These are phyloP conservation scores for Drosophila mojavensis DNA, from an alignment of 1,140 invertebrate species.

Conservation along the genomic window DNA sequence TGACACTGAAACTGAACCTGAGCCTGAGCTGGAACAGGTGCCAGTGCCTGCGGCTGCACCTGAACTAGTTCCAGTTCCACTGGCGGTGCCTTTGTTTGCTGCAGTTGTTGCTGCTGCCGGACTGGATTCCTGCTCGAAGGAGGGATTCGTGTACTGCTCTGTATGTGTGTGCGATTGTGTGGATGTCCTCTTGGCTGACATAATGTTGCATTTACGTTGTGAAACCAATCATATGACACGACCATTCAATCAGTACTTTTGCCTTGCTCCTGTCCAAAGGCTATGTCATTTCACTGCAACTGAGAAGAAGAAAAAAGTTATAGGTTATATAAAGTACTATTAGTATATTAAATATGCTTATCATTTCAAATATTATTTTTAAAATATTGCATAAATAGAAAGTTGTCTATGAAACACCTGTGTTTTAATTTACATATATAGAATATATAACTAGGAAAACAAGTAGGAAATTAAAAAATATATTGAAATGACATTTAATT, in stretches of 20 bases:
- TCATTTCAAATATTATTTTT: no score
- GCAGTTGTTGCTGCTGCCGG: constrained; percentile 7
- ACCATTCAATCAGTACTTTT: constrained; percentile 52
- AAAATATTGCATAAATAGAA: no score
- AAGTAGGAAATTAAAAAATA: no score
- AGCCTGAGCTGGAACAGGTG: constrained; percentile 11
- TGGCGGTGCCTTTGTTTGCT: neutral
- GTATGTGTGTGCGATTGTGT: constrained; percentile 54
- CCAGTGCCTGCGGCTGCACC: constrained; percentile 23
- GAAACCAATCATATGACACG: constrained; percentile 13
- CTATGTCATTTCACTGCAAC: constrained; percentile 50
- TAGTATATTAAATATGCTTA: no score
- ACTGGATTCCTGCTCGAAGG: constrained; percentile 70
- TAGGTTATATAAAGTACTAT: neutral
- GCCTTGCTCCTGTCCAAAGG: constrained; percentile 32
- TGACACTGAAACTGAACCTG: constrained; percentile 31
- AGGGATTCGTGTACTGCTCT: constrained; percentile 78
- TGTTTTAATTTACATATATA: no score
- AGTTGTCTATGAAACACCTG: no score
- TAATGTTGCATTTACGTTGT: constrained; percentile 60
- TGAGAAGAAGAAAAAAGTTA: neutral
- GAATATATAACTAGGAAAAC: no score
- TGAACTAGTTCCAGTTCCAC: constrained; percentile 16
- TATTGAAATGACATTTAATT: no score
- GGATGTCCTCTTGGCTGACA: constrained; percentile 58